Evolutionary conservation across 1,140 invertebrate species (phyloP).

Genomic region (Drosophila sturtevanti): DNA sequence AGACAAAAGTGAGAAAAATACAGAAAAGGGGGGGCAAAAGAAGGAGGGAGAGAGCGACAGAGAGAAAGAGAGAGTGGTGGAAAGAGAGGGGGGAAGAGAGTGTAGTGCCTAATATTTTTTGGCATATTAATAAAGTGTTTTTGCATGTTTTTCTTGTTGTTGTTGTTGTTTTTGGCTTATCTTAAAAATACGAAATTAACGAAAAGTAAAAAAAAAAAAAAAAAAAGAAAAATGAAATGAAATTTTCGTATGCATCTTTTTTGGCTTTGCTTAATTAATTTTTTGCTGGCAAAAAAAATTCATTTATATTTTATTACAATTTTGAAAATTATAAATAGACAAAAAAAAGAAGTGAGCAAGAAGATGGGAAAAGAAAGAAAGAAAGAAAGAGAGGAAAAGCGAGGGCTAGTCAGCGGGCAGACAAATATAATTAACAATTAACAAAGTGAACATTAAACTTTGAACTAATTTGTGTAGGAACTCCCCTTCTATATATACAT

Average conservation of each 20-base stretch:
- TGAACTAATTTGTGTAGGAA: conserved; percentile 71
- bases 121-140: conserved; percentile 51
- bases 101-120: conserved; percentile 2
- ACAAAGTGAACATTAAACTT: conserved; percentile 66
- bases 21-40: neutral
- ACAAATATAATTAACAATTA: conserved; percentile 47
- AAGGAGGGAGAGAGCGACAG: neutral
- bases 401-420: neutral
- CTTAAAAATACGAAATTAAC: conserved; percentile 49
- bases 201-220: conserved; percentile 7
- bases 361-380: conserved; percentile 21
- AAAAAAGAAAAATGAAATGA: neutral
- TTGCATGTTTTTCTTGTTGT: conserved; percentile 1
- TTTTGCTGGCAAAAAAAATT: conserved; percentile 14
- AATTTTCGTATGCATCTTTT: conserved; percentile 15
- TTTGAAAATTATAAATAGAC: neutral
- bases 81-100: neutral
- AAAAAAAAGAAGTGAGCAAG: neutral
- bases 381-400: conserved; percentile 1
- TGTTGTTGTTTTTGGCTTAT: conserved; percentile 57
- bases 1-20: neutral
- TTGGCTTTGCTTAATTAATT: conserved; percentile 41
- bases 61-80: neutral
- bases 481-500: conserved; percentile 9
- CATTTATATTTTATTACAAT: conserved; percentile 9